Base-by-base conservation (phyloP, 2,113 vertebrate species). In the Rostratula benghalensis region DNA sequence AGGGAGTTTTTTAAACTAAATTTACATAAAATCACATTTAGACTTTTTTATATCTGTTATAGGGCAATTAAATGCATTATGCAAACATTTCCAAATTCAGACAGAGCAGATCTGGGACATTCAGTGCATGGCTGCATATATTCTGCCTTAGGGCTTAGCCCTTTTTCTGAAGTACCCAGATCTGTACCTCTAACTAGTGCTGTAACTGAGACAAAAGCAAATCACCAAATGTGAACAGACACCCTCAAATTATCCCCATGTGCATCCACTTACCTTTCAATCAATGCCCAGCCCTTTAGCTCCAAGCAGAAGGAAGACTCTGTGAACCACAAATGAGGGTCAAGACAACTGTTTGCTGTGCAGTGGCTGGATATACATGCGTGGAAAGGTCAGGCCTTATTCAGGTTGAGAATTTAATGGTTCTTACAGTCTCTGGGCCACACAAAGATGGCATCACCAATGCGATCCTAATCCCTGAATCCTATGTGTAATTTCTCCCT, bases 1-100 rank as follows among this genome's bases (percentile, higher is more conserved):
- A 82, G 87, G 84, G 87, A 91, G 25, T 21, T 12, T 84, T 96
- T 43, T 82, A 91, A 95, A 84, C 7, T 16, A 45, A 91, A 89
- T 92, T 83, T 90, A 79, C 61, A 87, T 92, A 79, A 92, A 89
- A 89, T 68, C 54, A 92, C 65, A 87, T 85, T 82, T 9, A 31
- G 50, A 63, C 53, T 85, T 65, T 75, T 91, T 45, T 37, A 39
- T 25, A 9, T 48, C 60, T 90, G 20, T 84, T 93, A 79, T 19
- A 89, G 69, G 37, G 64, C 64, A 84, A 89, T 93, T 90, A 91
- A 93, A 89, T 64, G 39, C 21, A 75, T 89, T 82, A 75, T 61
- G 37, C 78, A 93, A 94, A 89, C 5, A 69, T 54, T 89, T 92
- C 53, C 61, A 82, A 79, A 93, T 89, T 87, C 41, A 75, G 59